Base-by-base conservation (phyloP, 2,888 invertebrate genomes). In the Sylvicola cinctus region DNA sequence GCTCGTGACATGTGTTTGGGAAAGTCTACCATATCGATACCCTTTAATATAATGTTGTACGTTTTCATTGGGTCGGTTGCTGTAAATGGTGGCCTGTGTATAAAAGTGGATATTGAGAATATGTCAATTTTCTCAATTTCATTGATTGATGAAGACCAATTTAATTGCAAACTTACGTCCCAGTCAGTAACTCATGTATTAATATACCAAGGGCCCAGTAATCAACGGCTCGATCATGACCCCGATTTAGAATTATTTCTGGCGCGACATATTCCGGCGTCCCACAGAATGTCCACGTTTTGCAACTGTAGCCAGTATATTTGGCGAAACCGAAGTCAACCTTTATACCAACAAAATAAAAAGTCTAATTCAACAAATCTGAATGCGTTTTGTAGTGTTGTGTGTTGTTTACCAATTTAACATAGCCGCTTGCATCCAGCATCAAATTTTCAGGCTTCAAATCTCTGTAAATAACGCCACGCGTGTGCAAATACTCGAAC, bases 271-370 rank as follows among this genome's bases (percentile, higher is more conserved):
- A 84, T 51, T 90, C 87, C 0, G 90, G 90, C 0, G 91, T 93
- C n/a, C 93, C 93, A 42, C 90, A 91, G 55, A 93, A 93, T 2
- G 91, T 91, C 78, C 85, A 91, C 0, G 91, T 90, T 55, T 87
- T 88, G 38, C 70, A 66, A 35, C 80, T 78, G 2, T 69, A 62
- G 1, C 77, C 71, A 38, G 93, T 68, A 45, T 74, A 70, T 55
- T 91, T 91, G 13, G 90, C 85, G 54, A 91, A 93, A 11, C 93
- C 91, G 56, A 93, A 93, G 54, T 93, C 91, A 25, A 81, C 78
- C 70, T 75, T 41, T 23, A 51, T 48, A 38, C 37, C 7, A 13
- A 34, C 11, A 25, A 6, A 13, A 13, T 27, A n/a, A n/a, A 25
- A 25, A 7, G 25, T 8, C 11, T 8, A 7, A 25, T 25, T 8